Percentiles rank a stretch among this genome's conserved stretches.
Evolutionary conservation across 2,113 vertebrate genomes (phyloP).

Genomic region (Siphamia tubifer): DNA sequence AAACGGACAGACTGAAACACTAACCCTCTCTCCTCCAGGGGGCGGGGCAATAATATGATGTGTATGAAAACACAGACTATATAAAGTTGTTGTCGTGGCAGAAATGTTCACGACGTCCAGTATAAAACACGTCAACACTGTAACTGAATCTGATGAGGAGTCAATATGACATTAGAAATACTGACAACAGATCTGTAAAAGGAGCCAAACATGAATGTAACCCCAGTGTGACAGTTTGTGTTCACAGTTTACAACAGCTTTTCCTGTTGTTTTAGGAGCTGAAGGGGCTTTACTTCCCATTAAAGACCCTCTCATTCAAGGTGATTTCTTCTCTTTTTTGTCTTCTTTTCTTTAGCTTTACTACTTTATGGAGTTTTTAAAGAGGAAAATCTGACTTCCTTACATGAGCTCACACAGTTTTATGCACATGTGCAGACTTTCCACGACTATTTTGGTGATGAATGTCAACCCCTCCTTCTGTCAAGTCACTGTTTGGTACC

Average conservation of each 20-base stretch:
- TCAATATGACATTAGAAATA: too few species aligned
- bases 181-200: background rate
- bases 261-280: conserved; percentile 51
- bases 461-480: background rate
- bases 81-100: too few species aligned
- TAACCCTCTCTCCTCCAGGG: too few species aligned
- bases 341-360: too few species aligned
- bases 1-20: too few species aligned
- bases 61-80: too few species aligned
- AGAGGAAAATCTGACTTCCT: conserved; percentile 10
- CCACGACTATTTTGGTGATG: background rate
- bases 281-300: conserved; percentile 41
- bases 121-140: too few species aligned
- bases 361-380: conserved; percentile 13
- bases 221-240: background rate
- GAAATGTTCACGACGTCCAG: too few species aligned
- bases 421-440: background rate
- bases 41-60: too few species aligned
- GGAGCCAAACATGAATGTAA: background rate
- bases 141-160: too few species aligned
- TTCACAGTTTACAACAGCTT: conserved; percentile 29
- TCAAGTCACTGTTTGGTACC: too few species aligned
- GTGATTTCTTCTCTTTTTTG: background rate
- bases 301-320: conserved; percentile 23
- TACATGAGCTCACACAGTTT: background rate